phyloP scores from a whole-genome alignment of 2,113 vertebrate genomes.

The Lophius piscatorius region DNA sequence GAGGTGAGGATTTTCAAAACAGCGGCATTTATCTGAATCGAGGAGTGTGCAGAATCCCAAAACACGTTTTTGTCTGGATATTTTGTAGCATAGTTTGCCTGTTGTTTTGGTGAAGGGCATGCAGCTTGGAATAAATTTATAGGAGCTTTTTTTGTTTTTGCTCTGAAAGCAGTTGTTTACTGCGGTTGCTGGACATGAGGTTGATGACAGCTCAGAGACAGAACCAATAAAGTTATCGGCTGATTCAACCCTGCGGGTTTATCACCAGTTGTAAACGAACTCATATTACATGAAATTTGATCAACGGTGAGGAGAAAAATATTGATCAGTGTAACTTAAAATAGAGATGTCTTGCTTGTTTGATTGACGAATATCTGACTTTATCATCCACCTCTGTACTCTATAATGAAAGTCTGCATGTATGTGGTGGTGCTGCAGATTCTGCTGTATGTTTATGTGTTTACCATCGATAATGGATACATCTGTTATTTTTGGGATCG shows the following conservation, averaged over 20 bases:
- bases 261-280: background rate
- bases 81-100: background rate
- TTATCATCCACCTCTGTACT: background rate
- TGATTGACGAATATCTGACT: background rate
- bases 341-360: background rate
- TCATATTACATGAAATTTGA: background rate
- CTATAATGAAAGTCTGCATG: too few species aligned
- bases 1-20: background rate
- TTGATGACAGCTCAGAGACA: background rate
- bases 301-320: background rate
- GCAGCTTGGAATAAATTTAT: background rate
- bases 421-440: background rate
- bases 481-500: background rate
- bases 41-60: background rate
- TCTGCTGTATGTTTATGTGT: background rate
- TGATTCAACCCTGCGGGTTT: background rate
- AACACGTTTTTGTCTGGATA: background rate
- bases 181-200: slow-evolving; percentile 1
- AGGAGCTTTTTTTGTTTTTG: background rate
- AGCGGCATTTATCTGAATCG: background rate
- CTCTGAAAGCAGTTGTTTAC: background rate
- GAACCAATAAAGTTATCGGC: background rate
- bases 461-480: background rate
- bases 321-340: background rate
- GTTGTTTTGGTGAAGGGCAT: background rate